Evolutionary conservation across 2,888 invertebrate genomes (phyloP).

Genomic region (Imbricaverruca yamaguchii): DNA sequence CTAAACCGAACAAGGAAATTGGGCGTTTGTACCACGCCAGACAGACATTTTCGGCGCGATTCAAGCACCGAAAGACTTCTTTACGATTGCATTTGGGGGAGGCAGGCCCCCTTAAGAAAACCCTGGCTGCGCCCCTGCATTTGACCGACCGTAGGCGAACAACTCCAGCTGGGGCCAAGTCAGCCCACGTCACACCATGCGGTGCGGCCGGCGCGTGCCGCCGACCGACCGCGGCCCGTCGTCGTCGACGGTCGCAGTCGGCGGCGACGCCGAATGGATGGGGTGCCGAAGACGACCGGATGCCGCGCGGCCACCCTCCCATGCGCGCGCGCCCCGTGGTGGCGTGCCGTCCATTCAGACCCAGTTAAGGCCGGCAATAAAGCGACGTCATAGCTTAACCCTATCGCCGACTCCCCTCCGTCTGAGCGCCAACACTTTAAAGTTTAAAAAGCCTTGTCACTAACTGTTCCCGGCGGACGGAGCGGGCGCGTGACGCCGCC

Average conservation of each 20-base stretch:
- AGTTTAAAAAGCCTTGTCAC: slow-evolving; percentile 24
- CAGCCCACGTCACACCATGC: too few relatives aligned
- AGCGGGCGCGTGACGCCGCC: background rate
- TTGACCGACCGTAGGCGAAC: too few relatives aligned
- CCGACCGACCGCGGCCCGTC: background rate
- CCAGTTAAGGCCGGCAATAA: slow-evolving; percentile 12
- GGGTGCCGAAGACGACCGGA: background rate
- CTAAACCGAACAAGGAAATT: too few relatives aligned
- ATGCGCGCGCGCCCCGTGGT: background rate
- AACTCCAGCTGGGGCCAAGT: too few relatives aligned
- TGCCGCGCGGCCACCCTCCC: background rate
- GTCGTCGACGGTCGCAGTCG: background rate
- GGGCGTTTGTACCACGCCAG: too few relatives aligned
- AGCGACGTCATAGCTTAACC: slow-evolving; percentile 10
- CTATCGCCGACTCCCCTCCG: slow-evolving; percentile 19
- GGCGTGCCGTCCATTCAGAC: background rate
- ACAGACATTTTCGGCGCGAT: too few relatives aligned
- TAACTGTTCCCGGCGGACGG: slow-evolving; percentile 21
- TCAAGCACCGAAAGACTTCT: too few relatives aligned
- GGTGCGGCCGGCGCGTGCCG: too few relatives aligned
- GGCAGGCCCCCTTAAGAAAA: too few relatives aligned
- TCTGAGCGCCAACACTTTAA: slow-evolving; percentile 19
- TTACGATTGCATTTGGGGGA: too few relatives aligned
- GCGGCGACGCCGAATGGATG: background rate
- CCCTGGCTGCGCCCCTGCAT: too few relatives aligned